Conservation (phyloP, 2,113 vertebrate genomes). For the Aegypius monachus region DNA sequence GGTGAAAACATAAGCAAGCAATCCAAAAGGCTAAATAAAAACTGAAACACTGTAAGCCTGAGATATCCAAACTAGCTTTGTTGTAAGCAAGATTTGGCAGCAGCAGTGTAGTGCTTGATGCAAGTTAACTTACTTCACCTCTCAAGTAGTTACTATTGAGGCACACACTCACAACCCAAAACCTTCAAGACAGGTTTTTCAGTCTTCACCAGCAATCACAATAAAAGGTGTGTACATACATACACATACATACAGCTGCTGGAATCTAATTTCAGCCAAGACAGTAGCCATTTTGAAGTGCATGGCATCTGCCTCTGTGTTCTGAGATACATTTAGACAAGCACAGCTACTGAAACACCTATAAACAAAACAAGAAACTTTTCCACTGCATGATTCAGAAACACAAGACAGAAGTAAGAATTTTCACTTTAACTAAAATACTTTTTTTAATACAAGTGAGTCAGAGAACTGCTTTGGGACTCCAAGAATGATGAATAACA, state of each 20-base stretch:
- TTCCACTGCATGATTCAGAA: neutral
- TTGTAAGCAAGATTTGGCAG: neutral
- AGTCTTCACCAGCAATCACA: neutral
- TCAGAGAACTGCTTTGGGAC: neutral
- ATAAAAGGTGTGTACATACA: neutral
- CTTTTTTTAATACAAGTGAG: neutral
- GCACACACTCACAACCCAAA: neutral
- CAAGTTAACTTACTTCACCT: neutral
- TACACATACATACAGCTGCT: accelerated
- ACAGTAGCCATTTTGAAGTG: neutral
- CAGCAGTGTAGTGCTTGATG: neutral
- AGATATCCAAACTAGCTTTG: neutral
- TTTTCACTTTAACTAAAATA: neutral
- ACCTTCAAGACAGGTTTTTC: neutral
- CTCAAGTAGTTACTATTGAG: neutral
- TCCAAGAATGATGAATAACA: neutral
- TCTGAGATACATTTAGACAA: neutral
- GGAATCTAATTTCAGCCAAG: neutral
- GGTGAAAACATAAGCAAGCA: neutral
- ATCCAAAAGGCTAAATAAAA: neutral
- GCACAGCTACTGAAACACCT: neutral
- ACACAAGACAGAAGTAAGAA: accelerated
- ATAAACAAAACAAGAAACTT: neutral
- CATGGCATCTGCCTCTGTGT: neutral
- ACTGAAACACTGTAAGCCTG: neutral